phyloP scores from a whole-genome alignment of 2,888 invertebrate genomes.

The Hydropsyche betteni region DNA sequence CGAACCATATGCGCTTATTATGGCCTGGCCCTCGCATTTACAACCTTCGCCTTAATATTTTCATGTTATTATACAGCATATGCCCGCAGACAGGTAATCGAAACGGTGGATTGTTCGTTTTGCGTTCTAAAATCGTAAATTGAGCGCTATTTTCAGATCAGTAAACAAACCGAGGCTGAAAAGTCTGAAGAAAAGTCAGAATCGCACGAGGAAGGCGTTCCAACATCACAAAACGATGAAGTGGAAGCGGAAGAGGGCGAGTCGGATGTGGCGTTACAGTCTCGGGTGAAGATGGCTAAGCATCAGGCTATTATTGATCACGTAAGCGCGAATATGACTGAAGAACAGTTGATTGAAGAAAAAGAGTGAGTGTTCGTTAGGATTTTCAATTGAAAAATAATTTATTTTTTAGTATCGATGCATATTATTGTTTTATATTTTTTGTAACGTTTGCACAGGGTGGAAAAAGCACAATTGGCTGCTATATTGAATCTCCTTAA shows the following conservation, averaged over 20 bases:
- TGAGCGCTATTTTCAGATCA: not conserved
- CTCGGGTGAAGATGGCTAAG: conserved; percentile 45
- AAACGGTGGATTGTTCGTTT: not conserved
- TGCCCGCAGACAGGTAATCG: conserved; percentile 13
- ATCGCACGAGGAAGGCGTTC: no score
- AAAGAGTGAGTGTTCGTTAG: conserved; percentile 53
- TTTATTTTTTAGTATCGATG: conserved; percentile 20
- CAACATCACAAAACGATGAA: not conserved
- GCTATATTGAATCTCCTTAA: conserved; percentile 61
- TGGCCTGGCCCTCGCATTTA: not conserved
- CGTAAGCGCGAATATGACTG: conserved; percentile 53
- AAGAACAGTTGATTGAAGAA: conserved; percentile 54
- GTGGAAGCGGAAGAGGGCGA: not conserved
- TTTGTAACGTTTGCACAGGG: conserved; percentile 53
- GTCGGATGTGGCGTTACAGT: conserved; percentile 41
- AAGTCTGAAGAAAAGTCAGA: conserved; percentile 5
- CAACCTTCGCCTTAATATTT: not conserved
- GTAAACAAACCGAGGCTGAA: not conserved
- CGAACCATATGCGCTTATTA: conserved; percentile 18
- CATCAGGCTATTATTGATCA: conserved; percentile 51
- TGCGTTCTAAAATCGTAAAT: not conserved
- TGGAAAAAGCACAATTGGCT: conserved; percentile 60
- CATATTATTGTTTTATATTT: not conserved
- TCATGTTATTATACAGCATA: conserved; percentile 10
- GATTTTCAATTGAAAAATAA: not conserved